These are phyloP conservation scores for Physella acuta DNA, from an alignment of 1,140 invertebrate species.

Conservation along the genomic window DNA sequence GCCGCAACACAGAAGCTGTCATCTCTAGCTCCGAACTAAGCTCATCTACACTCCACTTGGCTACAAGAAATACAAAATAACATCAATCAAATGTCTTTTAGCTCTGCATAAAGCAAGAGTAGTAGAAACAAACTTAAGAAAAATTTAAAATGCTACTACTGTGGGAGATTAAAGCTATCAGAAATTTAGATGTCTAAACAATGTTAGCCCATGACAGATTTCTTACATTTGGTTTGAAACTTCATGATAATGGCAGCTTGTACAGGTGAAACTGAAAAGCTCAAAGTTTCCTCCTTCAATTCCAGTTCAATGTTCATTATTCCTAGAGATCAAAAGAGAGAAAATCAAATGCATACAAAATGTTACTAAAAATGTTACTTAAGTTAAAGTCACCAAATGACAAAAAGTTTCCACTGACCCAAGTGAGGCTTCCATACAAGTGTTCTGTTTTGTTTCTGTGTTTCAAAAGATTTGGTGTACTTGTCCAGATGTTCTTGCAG, in stretches of 20 bases:
- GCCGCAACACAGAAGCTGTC: constrained; percentile 76
- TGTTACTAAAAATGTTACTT: no score
- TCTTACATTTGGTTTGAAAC: constrained; percentile 86
- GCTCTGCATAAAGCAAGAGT: no score
- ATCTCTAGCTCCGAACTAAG: constrained; percentile 81
- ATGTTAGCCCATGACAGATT: no score
- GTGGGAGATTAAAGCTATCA: no score
- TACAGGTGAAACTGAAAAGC: constrained; percentile 85
- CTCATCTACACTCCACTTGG: constrained; percentile 81
- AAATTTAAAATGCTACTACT: no score
- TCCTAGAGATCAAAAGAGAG: constrained; percentile 39
- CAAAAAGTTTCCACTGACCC: constrained; percentile 67
- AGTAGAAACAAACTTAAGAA: no score
- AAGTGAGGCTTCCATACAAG: constrained; percentile 91
- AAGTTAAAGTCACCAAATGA: no score
- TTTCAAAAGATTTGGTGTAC: constrained; percentile 90
- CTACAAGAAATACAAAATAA: constrained; percentile 55
- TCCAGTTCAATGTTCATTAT: constrained; percentile 90
- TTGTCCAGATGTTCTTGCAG: constrained; percentile 80
- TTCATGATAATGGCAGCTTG: constrained; percentile 93
- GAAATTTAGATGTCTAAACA: no score
- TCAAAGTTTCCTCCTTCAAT: constrained; percentile 76
- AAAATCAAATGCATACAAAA: no score
- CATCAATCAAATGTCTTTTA: no score
- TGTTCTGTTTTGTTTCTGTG: constrained; percentile 90